A percentile compares a stretch with the other conserved stretches of the same genome.
These are phyloP conservation scores for Dryocosmus kuriphilus DNA, from an alignment of 2,888 invertebrate genomes.

Conservation along the genomic window DNA sequence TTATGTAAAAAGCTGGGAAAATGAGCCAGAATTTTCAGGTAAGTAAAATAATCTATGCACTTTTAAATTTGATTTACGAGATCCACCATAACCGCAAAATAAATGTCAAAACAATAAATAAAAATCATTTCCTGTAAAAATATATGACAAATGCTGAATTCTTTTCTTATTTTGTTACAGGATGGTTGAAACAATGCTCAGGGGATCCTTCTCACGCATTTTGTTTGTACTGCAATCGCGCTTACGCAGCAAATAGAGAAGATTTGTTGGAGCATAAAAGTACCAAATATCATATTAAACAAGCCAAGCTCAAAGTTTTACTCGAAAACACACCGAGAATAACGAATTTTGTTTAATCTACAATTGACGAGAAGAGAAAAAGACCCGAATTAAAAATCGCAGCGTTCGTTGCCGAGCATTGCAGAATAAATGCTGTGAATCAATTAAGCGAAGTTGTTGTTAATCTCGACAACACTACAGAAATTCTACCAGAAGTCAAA, in stretches of 20 bases:
- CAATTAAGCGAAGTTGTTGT: no score
- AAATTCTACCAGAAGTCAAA: background rate
- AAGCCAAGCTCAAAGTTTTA: background rate
- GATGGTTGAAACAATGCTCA: slow-evolving; percentile 8
- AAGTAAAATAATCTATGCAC: no score
- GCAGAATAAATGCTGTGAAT: background rate
- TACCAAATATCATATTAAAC: no score
- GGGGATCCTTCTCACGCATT: background rate
- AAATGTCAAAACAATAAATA: no score
- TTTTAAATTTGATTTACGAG: no score
- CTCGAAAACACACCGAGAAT: slow-evolving; percentile 6
- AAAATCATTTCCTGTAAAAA: no score
- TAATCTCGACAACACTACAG: background rate
- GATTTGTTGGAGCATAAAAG: slow-evolving; percentile 6
- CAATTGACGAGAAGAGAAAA: slow-evolving; percentile 15
- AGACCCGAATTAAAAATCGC: slow-evolving; percentile 5
- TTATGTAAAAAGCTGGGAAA: no score
- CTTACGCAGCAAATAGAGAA: slow-evolving; percentile 7
- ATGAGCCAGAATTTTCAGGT: no score
- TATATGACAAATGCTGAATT: no score
- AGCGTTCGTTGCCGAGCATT: no score
- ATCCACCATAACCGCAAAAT: no score
- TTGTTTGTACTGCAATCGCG: slow-evolving; percentile 11
- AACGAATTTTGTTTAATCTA: background rate
- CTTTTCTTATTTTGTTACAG: background rate